Base-by-base conservation (phyloP, 2,113 vertebrate species). In the Spizaetus ornatus region DNA sequence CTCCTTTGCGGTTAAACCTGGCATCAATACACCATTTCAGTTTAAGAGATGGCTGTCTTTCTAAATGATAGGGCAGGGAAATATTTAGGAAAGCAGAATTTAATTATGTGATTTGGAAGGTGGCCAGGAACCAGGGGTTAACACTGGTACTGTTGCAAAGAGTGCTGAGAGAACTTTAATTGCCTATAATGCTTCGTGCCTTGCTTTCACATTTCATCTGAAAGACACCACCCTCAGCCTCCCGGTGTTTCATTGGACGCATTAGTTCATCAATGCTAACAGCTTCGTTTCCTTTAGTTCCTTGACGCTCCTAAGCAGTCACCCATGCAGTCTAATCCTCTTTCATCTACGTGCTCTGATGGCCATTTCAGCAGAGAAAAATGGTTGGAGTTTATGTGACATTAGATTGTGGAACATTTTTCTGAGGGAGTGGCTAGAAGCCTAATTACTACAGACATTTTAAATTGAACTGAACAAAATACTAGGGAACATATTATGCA, bases 31-130 rank as follows among this genome's bases (percentile, higher is more conserved):
- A 77, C 43, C n/a, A 32, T 83, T 93, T 93, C 73, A 85, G 70
- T 52, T 89, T 76, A 93, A 89, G 58, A 82, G 79, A 88, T 61
- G n/a, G 42, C 58, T 93, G 58, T 47, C 71, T 89, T 94, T 97
- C 66, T 88, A 88, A 96, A 86, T 88, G 59, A 90, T 29, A 94
- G 43, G 50, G 45, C 45, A 86, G 62, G 58, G 82, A 94, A 97
- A 95, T 96, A 92, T 94, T 96, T 96, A 93, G 88, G 86, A 95
- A 93, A 91, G 56, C 32, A 70, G 81, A 92, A 91, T 96, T 92
- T 95, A 96, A 93, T 97, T 96, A 95, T 72, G 85, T 93, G 78
- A 85, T 93, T 91, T 96, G 95, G 88, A 94, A 90, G 20, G 31
- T 71, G 43, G 40, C 92, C 95, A 97, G 88, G 43, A 94, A 66